Base-by-base conservation (phyloP, 2,888 invertebrate genomes). In the Diadegma fenestrale region DNA sequence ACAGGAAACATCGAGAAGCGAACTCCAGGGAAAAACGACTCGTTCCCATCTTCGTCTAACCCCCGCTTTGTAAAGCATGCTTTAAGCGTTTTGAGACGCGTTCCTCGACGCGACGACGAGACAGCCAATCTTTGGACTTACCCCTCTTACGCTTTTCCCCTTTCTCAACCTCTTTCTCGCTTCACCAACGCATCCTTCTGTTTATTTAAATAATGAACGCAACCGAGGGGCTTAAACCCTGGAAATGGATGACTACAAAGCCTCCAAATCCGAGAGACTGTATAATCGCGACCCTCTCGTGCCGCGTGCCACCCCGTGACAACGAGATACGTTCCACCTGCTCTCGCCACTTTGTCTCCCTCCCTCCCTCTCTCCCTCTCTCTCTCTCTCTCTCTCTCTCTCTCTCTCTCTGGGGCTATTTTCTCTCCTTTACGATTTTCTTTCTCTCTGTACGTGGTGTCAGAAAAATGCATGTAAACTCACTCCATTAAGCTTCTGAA, bases 161-260 rank as follows among this genome's bases (percentile, higher is more conserved):
- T 87, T 84, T 84, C 86, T 86, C 61, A 61, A 48, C 64, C 64
- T 66, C 89, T 79, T 89, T 85, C 83, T 85, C 84, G 86, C 83
- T 86, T 12, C 51, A 14, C 54, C 33, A 63, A 58, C 58, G 19
- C 80, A 48, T 85, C 82, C 92, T 92, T 82, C 82, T 93, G 93
- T 94, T 93, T 94, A 93, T 93, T 93, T 93, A 93, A 94, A 94
- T 93, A 93, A 93, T 92, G 91, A 90, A 91, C 85, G 88, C 88
- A 87, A 89, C 87, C 81, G 87, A 58, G 85, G 87, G 88, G 84
- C 78, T 87, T 88, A 76, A 73, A 86, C 80, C 82, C 84, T 87
- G 90, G 86, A 91, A 93, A 93, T 93, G 90, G 91, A 93, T 93
- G 93, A 92, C 92, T 93, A 92, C 91, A 93, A 92, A 92, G 92